Percentiles rank a stretch among this genome's conserved stretches.
Conservation (phyloP, 2,888 invertebrate species). For the Sipha maydis region DNA sequence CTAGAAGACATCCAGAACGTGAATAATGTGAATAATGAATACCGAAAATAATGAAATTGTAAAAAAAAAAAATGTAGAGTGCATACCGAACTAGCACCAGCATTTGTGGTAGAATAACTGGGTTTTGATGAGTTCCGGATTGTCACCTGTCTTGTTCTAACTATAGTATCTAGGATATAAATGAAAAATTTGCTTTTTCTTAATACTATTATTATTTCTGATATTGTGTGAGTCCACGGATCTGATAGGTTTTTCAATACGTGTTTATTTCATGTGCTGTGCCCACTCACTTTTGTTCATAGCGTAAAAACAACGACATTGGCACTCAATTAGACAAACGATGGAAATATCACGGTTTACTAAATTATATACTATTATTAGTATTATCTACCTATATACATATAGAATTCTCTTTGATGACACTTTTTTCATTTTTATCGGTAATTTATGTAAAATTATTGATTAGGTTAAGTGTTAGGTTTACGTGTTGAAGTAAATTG, state of each 20-base stretch:
- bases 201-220: background rate
- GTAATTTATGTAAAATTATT: too few species aligned
- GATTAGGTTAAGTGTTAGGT: too few species aligned
- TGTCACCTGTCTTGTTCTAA: background rate
- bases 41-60: too few species aligned
- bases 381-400: background rate
- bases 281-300: background rate
- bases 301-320: constrained; percentile 1
- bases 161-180: background rate
- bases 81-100: too few species aligned
- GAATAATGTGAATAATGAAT: too few species aligned
- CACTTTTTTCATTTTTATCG: background rate
- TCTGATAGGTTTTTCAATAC: background rate
- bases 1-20: too few species aligned
- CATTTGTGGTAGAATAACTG: background rate
- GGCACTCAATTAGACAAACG: background rate
- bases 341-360: constrained; percentile 9
- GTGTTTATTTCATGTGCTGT: background rate
- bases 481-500: too few species aligned
- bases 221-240: background rate
- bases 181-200: constrained; percentile 16
- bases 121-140: background rate
- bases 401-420: background rate
- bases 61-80: too few species aligned
- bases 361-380: constrained; percentile 1